Conservation (phyloP, 92 coral and sea anemone species). For the Umimayanthus chanpuru region DNA sequence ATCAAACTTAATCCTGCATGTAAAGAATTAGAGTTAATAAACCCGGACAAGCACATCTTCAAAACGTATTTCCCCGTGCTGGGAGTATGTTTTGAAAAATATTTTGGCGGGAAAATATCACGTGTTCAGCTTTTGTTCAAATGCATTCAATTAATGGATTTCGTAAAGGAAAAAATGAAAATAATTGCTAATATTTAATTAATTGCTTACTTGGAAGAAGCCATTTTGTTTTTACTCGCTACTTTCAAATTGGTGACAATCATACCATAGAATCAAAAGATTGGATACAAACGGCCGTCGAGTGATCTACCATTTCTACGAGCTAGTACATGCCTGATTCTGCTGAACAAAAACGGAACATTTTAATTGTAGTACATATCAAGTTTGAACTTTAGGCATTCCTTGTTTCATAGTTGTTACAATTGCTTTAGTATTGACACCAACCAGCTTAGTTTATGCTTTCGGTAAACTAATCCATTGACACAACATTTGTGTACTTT, state of each 20-base stretch:
- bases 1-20: not conserved
- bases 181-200: not conserved
- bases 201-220: not conserved
- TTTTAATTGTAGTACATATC: not conserved
- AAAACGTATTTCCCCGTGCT: not conserved
- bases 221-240: not conserved
- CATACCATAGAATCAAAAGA: not conserved
- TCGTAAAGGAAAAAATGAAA: too few species aligned
- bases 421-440: not conserved
- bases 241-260: not conserved
- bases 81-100: not conserved
- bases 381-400: too few species aligned
- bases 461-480: not conserved
- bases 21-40: not conserved
- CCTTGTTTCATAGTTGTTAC: not conserved
- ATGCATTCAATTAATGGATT: not conserved
- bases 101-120: conserved; percentile 16
- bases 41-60: not conserved
- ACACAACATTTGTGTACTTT: not conserved
- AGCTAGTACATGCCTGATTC: not conserved
- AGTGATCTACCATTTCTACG: not conserved
- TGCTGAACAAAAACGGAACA: not conserved
- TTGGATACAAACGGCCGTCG: not conserved
- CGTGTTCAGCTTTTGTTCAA: not conserved
- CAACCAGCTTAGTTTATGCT: not conserved